phyloP scores from a whole-genome alignment of 2,797 vertebrate species.

The Pangasius sanitwongsei region DNA sequence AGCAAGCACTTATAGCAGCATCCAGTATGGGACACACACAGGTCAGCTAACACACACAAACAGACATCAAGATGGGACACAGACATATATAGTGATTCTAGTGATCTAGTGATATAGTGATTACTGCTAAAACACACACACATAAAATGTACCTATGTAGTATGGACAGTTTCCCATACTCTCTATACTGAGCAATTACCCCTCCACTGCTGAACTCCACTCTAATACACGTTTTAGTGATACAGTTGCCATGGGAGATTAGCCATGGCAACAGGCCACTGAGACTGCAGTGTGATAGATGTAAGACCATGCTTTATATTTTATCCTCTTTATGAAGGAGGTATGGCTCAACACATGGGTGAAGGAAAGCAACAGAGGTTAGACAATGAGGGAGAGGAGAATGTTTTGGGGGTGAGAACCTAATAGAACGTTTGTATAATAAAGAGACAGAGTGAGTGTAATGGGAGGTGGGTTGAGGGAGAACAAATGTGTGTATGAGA shows the following conservation, averaged over 20 bases:
- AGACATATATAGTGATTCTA: no score
- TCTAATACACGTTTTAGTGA: constrained; percentile 40
- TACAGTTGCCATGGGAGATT: constrained; percentile 51
- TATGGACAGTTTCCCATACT: not conserved
- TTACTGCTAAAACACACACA: not conserved
- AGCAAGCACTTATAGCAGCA: constrained; percentile 91
- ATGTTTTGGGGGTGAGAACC: not conserved
- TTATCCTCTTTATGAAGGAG: constrained; percentile 46
- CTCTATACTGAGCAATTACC: constrained; percentile 17
- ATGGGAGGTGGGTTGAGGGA: no score
- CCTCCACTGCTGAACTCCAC: constrained; percentile 1
- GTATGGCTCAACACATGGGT: not conserved
- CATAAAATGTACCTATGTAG: not conserved
- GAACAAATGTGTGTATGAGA: not conserved
- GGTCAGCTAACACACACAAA: constrained; percentile 34
- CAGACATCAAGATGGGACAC: constrained; percentile 50
- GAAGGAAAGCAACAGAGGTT: not conserved
- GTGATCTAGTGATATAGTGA: not conserved
- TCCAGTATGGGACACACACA: constrained; percentile 92
- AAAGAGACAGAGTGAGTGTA: not conserved
- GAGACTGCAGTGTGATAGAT: constrained; percentile 31
- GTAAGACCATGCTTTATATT: constrained; percentile 58
- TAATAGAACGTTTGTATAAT: constrained; percentile 6
- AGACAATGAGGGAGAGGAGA: not conserved
- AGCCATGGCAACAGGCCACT: constrained; percentile 53